Percentiles rank a stretch among this genome's conserved stretches.
Evolutionary conservation across 2,797 vertebrate species (phyloP).

Genomic region (Thripadectes ignobilis): DNA sequence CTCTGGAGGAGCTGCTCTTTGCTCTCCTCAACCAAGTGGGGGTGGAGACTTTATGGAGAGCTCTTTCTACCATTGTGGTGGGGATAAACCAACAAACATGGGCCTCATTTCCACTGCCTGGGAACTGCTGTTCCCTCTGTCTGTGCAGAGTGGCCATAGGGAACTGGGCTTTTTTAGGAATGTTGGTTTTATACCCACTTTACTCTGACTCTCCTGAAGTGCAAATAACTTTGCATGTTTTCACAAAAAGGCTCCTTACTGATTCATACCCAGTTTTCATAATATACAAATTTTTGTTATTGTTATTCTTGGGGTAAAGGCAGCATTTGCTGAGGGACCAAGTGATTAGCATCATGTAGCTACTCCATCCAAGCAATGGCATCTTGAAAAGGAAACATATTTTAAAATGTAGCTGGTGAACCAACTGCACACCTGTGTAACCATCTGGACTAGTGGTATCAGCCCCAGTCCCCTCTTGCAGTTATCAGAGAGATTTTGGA

Average conservation of each 20-base stretch:
- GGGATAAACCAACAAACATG: background rate
- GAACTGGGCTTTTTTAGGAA: background rate
- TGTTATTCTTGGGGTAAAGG: background rate
- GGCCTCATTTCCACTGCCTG: background rate
- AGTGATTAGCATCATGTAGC: background rate
- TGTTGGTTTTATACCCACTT: background rate
- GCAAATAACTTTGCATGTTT: background rate
- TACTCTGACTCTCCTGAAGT: background rate
- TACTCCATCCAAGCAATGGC: background rate
- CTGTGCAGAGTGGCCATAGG: background rate
- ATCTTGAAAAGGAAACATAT: constrained; percentile 8
- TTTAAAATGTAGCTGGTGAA: constrained; percentile 16
- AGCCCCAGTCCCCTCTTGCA: background rate
- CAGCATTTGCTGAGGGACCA: background rate
- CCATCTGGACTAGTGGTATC: background rate
- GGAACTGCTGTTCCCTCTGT: background rate
- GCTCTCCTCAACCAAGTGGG: background rate
- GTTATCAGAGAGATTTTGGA: background rate
- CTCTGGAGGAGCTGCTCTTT: background rate
- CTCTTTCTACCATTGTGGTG: background rate
- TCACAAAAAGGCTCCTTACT: background rate
- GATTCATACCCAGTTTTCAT: background rate
- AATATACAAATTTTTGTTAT: background rate
- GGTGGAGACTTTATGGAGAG: background rate
- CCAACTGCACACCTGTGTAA: background rate